Evolutionary conservation across 2,888 invertebrate genomes (phyloP), one percentile per base, ranked within the genome.

Genomic region (Cordylochernes scorpioides): DNA sequence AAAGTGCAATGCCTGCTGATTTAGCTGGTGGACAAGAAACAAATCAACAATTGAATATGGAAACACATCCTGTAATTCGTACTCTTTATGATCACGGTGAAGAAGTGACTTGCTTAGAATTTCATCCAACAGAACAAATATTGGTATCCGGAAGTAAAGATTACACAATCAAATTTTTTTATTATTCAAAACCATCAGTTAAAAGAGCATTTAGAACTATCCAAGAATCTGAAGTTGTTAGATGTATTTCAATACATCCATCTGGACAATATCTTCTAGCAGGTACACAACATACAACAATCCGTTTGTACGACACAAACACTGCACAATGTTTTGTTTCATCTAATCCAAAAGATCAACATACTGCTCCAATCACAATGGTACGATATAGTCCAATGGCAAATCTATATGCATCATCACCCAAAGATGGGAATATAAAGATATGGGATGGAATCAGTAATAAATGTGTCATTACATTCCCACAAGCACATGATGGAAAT

Each of bases 201-300:
- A 97, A 94, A 53, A 84, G 94, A 49, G 94, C 94, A 0, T 86
- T 74, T 50, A 80, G 82, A 46, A 86, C 84, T 21, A 80, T 94
- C 18, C 78, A 78, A 73, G 94, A 97, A 53, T 73, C 84, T 0
- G 78, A 86, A 46, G 73, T 74, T 27, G 73, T 97, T 2, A 61
- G 74, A 8, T 73, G 80, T 42, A 63, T 99, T 35, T 71, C 80
- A 0, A 84, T 97, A 51, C 94, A 97, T 55, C 94, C 97, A 0
- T 67, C 73, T 3, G 97, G 97, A 0, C 88, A 94, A 48, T 88
- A 68, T 51, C 61, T 97, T 7, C 67, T 88, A 17, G 86, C 91
- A 2, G 82, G 88, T 0, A 88, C 88, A 1, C 70, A 74, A 32
- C 86, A 91, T 49, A 72, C 80, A 3, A 57, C 58, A 9, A 66